Evolutionary conservation across 2,888 invertebrate species (phyloP).

Genomic region (Augochlorella aurata): DNA sequence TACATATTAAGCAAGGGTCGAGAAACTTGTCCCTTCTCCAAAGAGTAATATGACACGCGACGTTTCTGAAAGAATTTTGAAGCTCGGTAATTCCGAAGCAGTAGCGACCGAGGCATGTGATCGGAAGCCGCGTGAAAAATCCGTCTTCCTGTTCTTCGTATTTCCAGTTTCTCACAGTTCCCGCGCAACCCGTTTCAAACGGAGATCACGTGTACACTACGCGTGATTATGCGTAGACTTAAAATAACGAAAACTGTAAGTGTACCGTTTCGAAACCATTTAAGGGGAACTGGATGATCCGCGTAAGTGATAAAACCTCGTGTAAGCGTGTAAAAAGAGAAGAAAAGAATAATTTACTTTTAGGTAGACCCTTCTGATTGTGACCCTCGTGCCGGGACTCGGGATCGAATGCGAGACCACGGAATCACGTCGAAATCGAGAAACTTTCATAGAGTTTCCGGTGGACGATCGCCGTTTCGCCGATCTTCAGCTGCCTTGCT

Average conservation of each 20-base stretch:
- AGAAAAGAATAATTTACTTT: conserved; percentile 32
- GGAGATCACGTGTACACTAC: conserved; percentile 20
- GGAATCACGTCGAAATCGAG: conserved; percentile 6
- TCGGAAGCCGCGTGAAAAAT: conserved; percentile 38
- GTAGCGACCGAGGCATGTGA: conserved; percentile 11
- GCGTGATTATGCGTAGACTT: conserved; percentile 37
- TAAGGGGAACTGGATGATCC: conserved; percentile 67
- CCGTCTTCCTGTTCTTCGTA: conserved; percentile 65
- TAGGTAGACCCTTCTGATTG: conserved; percentile 65
- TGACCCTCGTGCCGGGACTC: conserved; percentile 52
- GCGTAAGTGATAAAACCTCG: conserved; percentile 55
- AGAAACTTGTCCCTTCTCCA: neutral
- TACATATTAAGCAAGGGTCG: too few species aligned
- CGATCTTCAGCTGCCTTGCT: conserved; percentile 5
- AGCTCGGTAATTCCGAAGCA: too few species aligned
- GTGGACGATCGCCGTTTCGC: conserved; percentile 10
- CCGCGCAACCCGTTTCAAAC: conserved; percentile 37
- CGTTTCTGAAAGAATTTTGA: too few species aligned
- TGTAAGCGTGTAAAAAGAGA: conserved; percentile 48
- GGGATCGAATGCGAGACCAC: conserved; percentile 16
- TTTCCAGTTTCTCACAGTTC: conserved; percentile 60
- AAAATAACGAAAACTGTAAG: conserved; percentile 39
- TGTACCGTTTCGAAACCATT: conserved; percentile 49
- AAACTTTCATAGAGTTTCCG: neutral
- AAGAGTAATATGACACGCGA: too few species aligned